These are phyloP conservation scores for Bergia puertoricense DNA, from an alignment of 92 coral and sea anemone genomes.

Conservation along the genomic window DNA sequence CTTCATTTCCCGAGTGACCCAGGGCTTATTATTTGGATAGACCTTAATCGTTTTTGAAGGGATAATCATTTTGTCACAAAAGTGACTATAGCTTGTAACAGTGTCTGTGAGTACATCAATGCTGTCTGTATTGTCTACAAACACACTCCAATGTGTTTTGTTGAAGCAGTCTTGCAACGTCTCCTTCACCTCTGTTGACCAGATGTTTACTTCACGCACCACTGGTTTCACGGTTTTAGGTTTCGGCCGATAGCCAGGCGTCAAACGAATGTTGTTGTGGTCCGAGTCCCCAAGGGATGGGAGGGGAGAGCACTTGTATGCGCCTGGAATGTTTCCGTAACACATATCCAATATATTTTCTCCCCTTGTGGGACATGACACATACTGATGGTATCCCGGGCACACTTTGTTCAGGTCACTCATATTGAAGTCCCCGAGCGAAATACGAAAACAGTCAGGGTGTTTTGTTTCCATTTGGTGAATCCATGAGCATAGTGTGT, in stretches of 20 bases:
- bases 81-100: too few relatives aligned
- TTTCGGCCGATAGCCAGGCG: neutral
- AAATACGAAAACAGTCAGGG: neutral
- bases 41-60: too few relatives aligned
- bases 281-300: neutral
- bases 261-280: neutral
- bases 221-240: neutral
- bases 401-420: neutral
- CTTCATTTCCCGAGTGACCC: too few relatives aligned
- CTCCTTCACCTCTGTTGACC: too few relatives aligned
- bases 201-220: neutral
- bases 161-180: too few relatives aligned
- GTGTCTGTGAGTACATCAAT: too few relatives aligned
- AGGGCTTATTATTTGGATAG: too few relatives aligned
- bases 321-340: neutral
- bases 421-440: neutral
- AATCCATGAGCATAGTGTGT: neutral
- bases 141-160: too few relatives aligned
- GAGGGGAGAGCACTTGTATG: neutral
- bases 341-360: neutral
- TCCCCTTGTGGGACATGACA: neutral
- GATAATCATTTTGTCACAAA: too few relatives aligned
- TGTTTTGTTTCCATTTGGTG: neutral
- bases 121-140: too few relatives aligned
- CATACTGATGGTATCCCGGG: neutral